Evolutionary conservation across 2,888 invertebrate species (phyloP).

Genomic region (Selenia dentaria): DNA sequence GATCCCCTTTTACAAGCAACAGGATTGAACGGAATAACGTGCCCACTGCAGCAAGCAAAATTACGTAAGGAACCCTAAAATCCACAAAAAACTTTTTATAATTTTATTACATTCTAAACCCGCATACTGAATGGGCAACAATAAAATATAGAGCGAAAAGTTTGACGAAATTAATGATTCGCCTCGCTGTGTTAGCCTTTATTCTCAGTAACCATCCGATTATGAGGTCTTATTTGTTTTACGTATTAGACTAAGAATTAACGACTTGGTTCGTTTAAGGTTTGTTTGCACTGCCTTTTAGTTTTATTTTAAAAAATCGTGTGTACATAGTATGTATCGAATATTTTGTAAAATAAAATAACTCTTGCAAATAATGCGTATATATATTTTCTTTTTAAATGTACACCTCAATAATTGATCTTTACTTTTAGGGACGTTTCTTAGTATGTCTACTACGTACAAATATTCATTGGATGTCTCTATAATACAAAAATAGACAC

Average conservation of each 20-base stretch:
- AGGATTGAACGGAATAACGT: no score
- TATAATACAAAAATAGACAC: no score
- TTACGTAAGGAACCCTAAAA: conserved; percentile 49
- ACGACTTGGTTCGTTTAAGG: not conserved
- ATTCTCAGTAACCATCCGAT: conserved; percentile 17
- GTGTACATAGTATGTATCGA: no score
- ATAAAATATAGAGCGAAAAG: conserved; percentile 71
- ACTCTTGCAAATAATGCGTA: no score
- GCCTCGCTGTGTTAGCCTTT: conserved; percentile 21
- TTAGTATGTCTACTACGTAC: no score
- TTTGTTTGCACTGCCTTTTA: conserved; percentile 4
- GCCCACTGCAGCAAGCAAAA: no score
- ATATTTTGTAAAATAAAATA: not conserved
- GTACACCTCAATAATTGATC: no score
- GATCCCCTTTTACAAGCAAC: no score
- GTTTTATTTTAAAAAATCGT: not conserved
- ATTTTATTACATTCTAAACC: conserved; percentile 39
- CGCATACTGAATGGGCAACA: conserved; percentile 52
- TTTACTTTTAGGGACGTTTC: no score
- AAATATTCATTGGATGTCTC: no score
- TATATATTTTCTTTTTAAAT: no score
- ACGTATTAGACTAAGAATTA: no score
- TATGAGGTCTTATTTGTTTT: conserved; percentile 4
- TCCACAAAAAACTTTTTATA: conserved; percentile 32
- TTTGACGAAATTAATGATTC: conserved; percentile 56